phyloP scores from a whole-genome alignment of 2,888 invertebrate genomes.

The Patella caerulea region DNA sequence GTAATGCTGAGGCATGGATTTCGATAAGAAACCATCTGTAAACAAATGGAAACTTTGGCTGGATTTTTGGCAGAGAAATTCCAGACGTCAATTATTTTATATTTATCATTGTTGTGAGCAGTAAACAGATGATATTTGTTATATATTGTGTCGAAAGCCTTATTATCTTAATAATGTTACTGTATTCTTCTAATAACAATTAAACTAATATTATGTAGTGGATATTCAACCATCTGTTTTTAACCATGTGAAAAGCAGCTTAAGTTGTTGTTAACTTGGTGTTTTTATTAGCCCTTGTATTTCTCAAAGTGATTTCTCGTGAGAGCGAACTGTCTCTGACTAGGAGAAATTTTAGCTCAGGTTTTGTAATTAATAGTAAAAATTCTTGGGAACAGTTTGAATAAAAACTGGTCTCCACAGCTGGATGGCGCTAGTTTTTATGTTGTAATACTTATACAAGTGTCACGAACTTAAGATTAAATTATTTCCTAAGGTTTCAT shows the following conservation, averaged over 20 bases:
- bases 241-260: background rate
- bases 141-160: background rate
- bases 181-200: background rate
- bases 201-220: background rate
- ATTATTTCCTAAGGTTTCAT: background rate
- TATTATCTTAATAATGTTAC: background rate
- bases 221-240: background rate
- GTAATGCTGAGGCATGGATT: too few species aligned
- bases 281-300: too few species aligned
- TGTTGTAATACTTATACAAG: background rate
- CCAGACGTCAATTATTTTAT: too few species aligned
- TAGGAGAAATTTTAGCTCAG: background rate
- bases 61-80: too few species aligned
- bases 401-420: background rate
- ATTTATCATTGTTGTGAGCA: too few species aligned
- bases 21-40: too few species aligned
- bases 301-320: too few species aligned
- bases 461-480: background rate
- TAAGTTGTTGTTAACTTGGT: too few species aligned
- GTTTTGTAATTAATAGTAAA: slow-evolving; percentile 9
- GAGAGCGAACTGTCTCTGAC: too few species aligned
- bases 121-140: too few species aligned
- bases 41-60: too few species aligned
- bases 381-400: slow-evolving; percentile 1
- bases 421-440: background rate